Evolutionary conservation across 2,888 invertebrate genomes (phyloP), one percentile per base, ranked within the genome.

Genomic region (Teleiodes luculella): DNA sequence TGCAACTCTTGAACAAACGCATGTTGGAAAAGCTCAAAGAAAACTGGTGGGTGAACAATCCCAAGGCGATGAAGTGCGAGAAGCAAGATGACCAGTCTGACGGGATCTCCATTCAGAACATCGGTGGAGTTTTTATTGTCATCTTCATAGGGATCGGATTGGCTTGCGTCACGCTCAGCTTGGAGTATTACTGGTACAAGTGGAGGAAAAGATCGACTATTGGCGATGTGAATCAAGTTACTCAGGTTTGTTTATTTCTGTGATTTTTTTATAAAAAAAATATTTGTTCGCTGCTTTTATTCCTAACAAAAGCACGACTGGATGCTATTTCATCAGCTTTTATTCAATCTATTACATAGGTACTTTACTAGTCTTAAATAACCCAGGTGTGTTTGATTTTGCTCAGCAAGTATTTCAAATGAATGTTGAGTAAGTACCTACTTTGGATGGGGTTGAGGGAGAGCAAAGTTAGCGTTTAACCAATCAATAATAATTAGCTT

Each of bases 101-200:
- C 74, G 99, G 99, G 48, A 99, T 99, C 73, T 98, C 97, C 57
- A 98, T 99, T 57, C 95, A 97, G 74, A 99, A 99, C 78, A 99
- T 99, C 64, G 98, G 98, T 46, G 98, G 98, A 0, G 98, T 99
- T 0, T 99, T 99, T 78, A 97, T 99, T 52, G 98, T 99, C 0
- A 98, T 99, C 60, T 96, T 98, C 72, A 97, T 98, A 66, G 98
- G 98, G 0, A 97, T 98, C 31, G 96, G 95, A 0, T 90, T 98
- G 75, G 97, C 98, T 0, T 96, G 97, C 67, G 83, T 97, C 47
- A 98, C 98, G 0, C 88, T 99, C 36, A 95, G 95, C 0, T 95
- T 97, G 58, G 99, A 99, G 78, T 98, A 98, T 79, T 97, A 96
- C 95, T 97, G 96, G 94, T 97, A 96, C 69, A 95, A 95, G 66